Base-by-base conservation (phyloP, 2,888 invertebrate genomes). In the Nomada fucata region DNA sequence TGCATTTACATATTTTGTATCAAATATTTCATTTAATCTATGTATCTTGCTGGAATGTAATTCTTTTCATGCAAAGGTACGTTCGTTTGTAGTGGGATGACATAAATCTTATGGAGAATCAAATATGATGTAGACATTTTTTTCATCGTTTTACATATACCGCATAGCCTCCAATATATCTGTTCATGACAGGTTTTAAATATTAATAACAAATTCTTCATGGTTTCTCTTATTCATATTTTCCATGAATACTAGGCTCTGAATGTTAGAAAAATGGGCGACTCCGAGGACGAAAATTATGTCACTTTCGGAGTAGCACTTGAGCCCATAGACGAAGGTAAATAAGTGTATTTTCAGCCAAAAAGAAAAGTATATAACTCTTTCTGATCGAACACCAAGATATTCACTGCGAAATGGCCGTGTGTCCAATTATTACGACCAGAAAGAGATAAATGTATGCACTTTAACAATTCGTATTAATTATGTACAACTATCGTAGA, bases 291-390 rank as follows among this genome's bases (percentile, higher is more conserved):
- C 57, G 96, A 96, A 87, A 94, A 95, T 90, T 96, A 96, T 94
- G 96, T 94, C 92, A 94, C 95, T n/a, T 97, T 96, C 92, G 98
- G 98, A 36, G 97, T 96, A 60, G 96, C 97, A 0, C 94, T 98
- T 59, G 97, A 97, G 44, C 96, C 97, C 0, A 95, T 97, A 76
- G 97, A 97, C 91, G 97, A 98, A 95, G 98, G 98, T 83, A 76
- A 15, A 11, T 44, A 18, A 26, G 59, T 44, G 36, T 47, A n/a
- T 23, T 47, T n/a, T 2, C 0, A 18, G 11, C 10, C 13, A 26
- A 55, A n/a, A 13, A n/a, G 63, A 36, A 20, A 57, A 13, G 1
- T 23, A 23, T 23, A 57, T 57, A 20, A 53, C 20, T 10, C 11
- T 20, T 18, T 53, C 18, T 20, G 9, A 53, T 53, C 7, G 29